Evolutionary conservation across 53 echinoderm and acorn worm genomes (phyloP), one percentile per base, ranked within the genome.

Genomic region (Zoroaster sp.): DNA sequence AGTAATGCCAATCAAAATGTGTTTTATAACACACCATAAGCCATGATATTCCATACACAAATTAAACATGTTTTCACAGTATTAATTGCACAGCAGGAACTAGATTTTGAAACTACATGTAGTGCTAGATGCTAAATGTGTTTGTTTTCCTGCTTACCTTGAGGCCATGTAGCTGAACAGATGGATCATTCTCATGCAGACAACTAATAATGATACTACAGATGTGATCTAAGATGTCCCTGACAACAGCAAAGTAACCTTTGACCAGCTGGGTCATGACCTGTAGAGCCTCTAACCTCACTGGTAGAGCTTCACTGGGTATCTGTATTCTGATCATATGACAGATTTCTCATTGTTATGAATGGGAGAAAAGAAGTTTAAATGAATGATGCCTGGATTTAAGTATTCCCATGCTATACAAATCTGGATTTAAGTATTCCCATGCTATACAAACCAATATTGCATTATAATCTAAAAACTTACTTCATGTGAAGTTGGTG

Each of bases 251-350:
- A 53, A 98, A 94, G 75, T 98, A 98, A 67, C 94, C 92, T 69
- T 98, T 98, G 83, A 94, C 94, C 54, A 98, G 83, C 75, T 98
- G 98, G 42, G 95, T 95, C 73, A 98, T 54, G 55, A 98, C 98
- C 74, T 98, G 98, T n/a, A 98, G 89, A 28, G 98, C 92, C 87
- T 98, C 98, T 32, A 98, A 73, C 41, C 94, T 85, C 42, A 98
- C 98, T 38, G 98, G 98, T 34, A 98, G 88, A 34, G 94, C 94
- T 73, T 96, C 94, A 36, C 78, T 87, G 35, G 78, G 40, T 14
- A 40, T 47, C 68, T 30, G 69, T 23, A 44, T 31, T 67, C 83
- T 83, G 83, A 45, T 18, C 35, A 37, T 31, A 37, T 28, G 15
- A 69, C 1, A 69, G 35, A 69, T 32, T 34, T 69, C 33, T 12